These are phyloP conservation scores for Cardinalis cardinalis DNA, from an alignment of 2,113 vertebrate genomes.

Conservation along the genomic window DNA sequence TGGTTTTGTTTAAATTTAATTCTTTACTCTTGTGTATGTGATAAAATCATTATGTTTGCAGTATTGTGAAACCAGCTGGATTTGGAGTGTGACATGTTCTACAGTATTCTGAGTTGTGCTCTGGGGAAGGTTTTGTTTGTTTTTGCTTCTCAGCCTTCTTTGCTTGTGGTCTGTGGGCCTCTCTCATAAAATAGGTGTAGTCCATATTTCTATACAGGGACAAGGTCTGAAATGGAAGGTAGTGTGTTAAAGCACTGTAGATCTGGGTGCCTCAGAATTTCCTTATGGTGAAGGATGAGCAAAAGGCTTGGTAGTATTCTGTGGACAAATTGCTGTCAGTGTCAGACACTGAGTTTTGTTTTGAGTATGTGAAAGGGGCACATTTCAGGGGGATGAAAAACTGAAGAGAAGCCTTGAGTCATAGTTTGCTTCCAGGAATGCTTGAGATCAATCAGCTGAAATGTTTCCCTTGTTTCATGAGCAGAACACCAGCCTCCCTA, in stretches of 20 bases:
- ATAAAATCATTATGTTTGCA: background rate
- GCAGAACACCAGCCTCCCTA: constrained; percentile 95
- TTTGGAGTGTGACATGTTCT: background rate
- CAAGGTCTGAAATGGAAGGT: background rate
- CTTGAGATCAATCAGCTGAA: background rate
- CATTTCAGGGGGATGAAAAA: background rate
- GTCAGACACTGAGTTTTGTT: background rate
- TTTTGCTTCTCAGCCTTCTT: background rate
- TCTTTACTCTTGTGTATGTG: background rate
- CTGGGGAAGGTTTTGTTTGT: background rate
- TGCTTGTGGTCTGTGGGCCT: background rate
- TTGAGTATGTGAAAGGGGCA: background rate
- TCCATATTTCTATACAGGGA: background rate
- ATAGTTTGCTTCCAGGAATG: background rate
- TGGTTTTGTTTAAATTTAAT: background rate
- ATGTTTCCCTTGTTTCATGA: background rate
- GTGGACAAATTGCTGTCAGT: background rate
- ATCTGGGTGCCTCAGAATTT: background rate
- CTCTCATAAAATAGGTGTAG: background rate
- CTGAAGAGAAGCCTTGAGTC: background rate
- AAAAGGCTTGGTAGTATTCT: background rate
- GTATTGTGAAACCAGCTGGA: background rate
- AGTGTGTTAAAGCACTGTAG: background rate
- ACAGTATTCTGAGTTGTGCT: background rate
- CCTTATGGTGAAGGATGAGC: background rate